A percentile compares a stretch with the other conserved stretches of the same genome.
Conservation (phyloP, 2,888 invertebrate species). For the Acanthococcus lagerstroemiae region DNA sequence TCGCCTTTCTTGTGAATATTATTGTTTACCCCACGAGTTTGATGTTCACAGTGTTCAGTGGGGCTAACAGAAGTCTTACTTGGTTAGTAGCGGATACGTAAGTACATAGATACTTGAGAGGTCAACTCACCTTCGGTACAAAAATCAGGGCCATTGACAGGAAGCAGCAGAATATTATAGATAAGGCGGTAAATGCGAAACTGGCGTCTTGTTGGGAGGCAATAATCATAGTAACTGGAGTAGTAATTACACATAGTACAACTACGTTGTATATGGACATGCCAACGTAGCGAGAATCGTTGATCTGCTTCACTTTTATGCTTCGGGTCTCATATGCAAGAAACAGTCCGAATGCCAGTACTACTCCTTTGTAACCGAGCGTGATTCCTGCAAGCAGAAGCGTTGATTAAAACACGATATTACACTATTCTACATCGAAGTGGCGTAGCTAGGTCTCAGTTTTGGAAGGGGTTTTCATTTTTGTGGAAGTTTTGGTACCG, state of each 20-base stretch:
- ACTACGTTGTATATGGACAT: slow-evolving; percentile 99
- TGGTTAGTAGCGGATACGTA: too few relatives aligned
- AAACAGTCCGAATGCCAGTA: slow-evolving; percentile 93
- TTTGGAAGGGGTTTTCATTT: too few relatives aligned
- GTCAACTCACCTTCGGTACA: slow-evolving; percentile 86
- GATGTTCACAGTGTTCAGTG: too few relatives aligned
- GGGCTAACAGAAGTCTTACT: too few relatives aligned
- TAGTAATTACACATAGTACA: slow-evolving; percentile 92
- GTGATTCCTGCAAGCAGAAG: slow-evolving; percentile 60
- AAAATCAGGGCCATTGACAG: slow-evolving; percentile 97
- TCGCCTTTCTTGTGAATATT: too few relatives aligned
- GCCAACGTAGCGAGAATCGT: slow-evolving; percentile 95
- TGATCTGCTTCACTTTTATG: slow-evolving; percentile 92
- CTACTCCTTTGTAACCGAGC: slow-evolving; percentile 93
- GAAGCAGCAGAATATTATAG: slow-evolving; percentile 96
- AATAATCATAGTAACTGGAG: slow-evolving; percentile 94
- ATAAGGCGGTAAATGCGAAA: slow-evolving; percentile 90
- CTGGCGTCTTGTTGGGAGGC: slow-evolving; percentile 95
- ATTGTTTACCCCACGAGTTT: too few relatives aligned
- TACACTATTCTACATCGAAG: too few relatives aligned
- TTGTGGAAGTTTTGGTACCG: too few relatives aligned
- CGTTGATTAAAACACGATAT: too few relatives aligned
- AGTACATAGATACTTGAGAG: too few relatives aligned
- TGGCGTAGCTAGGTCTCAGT: too few relatives aligned
- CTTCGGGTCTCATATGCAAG: slow-evolving; percentile 96